Percentiles rank a stretch among this genome's conserved stretches.
Evolutionary conservation across 2,113 vertebrate species (phyloP).

Genomic region (Morone chrysops): DNA sequence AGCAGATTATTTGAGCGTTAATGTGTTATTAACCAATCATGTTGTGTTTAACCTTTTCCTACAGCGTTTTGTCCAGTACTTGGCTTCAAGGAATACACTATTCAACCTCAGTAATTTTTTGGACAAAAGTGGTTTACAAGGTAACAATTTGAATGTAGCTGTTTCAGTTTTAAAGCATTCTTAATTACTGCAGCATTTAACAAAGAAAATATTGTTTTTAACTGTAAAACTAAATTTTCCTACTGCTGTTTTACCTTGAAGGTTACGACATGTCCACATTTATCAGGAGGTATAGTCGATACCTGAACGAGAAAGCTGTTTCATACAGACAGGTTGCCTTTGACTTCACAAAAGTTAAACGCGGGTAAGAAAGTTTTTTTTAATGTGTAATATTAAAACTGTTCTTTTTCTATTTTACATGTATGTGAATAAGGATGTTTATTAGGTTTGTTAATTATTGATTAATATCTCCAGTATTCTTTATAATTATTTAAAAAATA

Average conservation of each 20-base stretch:
- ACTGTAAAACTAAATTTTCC: too few relatives aligned
- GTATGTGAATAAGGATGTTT: not conserved
- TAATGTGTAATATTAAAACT: not conserved
- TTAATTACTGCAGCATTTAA: not conserved
- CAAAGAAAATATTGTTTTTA: too few relatives aligned
- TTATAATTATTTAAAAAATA: not conserved
- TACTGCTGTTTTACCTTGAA: constrained; percentile 50
- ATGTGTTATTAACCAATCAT: not conserved
- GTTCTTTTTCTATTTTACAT: too few relatives aligned
- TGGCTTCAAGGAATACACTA: constrained; percentile 98
- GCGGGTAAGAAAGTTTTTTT: constrained; percentile 88
- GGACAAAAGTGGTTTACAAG: constrained; percentile 98
- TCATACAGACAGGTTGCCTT: constrained; percentile 99
- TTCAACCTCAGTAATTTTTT: constrained; percentile 99
- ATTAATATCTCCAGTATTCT: not conserved
- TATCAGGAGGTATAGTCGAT: constrained; percentile 97
- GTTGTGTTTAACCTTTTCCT: not conserved
- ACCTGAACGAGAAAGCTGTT: constrained; percentile 98
- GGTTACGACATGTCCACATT: constrained; percentile 99
- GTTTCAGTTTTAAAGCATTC: not conserved
- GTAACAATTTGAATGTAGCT: constrained; percentile 76
- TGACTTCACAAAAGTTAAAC: constrained; percentile 99
- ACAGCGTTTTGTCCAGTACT: constrained; percentile 98
- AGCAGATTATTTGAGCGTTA: not conserved
- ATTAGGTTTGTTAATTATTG: too few relatives aligned